Percentiles rank a stretch among this genome's conserved stretches.
Evolutionary conservation across 2,888 invertebrate genomes (phyloP).

Genomic region (Pachydiplax longipennis): DNA sequence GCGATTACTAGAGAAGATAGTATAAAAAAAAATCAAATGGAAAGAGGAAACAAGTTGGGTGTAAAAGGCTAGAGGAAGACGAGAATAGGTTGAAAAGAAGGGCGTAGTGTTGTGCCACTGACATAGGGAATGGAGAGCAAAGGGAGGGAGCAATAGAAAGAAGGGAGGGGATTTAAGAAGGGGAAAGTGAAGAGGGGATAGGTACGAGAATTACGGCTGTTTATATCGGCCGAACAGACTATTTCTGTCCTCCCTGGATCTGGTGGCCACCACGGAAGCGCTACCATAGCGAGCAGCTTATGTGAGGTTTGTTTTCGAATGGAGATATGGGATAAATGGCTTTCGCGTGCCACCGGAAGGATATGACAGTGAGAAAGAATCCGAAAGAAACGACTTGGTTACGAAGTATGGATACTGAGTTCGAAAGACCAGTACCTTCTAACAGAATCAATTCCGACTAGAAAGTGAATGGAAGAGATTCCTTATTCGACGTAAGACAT

Average conservation of each 20-base stretch:
- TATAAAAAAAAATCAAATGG: background rate
- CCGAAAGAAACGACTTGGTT: too few relatives aligned
- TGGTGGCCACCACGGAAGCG: constrained; percentile 12
- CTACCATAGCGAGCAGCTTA: background rate
- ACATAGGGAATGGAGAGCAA: background rate
- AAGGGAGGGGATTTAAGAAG: background rate
- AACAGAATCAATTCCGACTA: too few relatives aligned
- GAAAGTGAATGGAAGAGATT: too few relatives aligned
- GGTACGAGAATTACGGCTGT: constrained; percentile 5
- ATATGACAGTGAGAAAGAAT: background rate
- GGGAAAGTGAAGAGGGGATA: background rate
- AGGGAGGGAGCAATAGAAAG: background rate
- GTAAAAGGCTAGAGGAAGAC: background rate
- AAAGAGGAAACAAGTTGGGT: background rate
- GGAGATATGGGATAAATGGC: background rate
- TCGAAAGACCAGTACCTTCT: too few relatives aligned
- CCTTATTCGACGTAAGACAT: too few relatives aligned
- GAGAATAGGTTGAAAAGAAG: background rate
- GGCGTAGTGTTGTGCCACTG: too few relatives aligned
- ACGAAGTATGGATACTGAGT: too few relatives aligned
- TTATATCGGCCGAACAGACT: constrained; percentile 3
- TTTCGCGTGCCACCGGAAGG: background rate
- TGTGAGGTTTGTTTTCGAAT: background rate
- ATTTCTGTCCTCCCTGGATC: constrained; percentile 32
- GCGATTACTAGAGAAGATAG: background rate